Conservation (phyloP, 2,113 vertebrate genomes). For the Dinomys branickii region DNA sequence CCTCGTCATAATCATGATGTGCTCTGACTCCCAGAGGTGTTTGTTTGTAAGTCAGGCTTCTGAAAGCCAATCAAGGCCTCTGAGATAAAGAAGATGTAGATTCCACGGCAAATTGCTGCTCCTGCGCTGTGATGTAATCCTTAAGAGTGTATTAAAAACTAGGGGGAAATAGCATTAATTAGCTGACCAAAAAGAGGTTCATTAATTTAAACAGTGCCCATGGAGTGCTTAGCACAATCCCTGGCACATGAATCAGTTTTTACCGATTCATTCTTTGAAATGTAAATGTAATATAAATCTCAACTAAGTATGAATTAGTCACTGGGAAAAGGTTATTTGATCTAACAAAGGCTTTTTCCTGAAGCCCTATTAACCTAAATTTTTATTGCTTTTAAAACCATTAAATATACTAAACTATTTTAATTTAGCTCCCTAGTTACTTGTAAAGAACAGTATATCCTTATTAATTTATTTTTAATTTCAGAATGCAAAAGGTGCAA, state of each 20-base stretch:
- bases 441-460: neutral
- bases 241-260: neutral
- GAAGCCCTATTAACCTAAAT: neutral
- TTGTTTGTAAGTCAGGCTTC: neutral
- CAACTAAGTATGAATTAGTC: neutral
- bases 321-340: neutral
- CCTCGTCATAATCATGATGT: neutral
- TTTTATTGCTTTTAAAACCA: neutral
- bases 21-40: neutral
- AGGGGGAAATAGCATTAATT: neutral
- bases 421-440: neutral
- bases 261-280: neutral
- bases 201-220: neutral
- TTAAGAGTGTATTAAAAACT: neutral
- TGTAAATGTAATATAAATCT: neutral
- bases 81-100: neutral
- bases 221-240: neutral
- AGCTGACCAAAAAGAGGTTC: neutral
- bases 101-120: neutral
- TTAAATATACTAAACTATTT: neutral
- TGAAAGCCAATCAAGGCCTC: neutral
- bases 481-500: neutral
- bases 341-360: neutral
- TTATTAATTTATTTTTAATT: slow-evolving; percentile 16
- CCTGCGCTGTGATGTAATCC: neutral